Evolutionary conservation across 2,113 vertebrate genomes (phyloP).

Genomic region (Jaculus jaculus): DNA sequence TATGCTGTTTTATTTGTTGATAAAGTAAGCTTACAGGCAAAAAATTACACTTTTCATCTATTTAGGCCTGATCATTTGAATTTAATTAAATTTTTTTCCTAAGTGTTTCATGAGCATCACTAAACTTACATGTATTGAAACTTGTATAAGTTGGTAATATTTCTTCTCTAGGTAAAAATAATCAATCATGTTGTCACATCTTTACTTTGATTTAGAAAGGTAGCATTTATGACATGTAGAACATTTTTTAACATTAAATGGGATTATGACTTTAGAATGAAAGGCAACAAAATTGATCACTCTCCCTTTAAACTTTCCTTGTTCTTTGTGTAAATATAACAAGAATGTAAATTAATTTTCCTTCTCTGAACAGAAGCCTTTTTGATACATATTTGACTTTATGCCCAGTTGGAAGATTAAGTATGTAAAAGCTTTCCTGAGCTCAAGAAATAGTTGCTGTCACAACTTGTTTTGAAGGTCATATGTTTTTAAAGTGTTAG

Average conservation of each 20-base stretch:
- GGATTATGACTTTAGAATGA: conserved; percentile 88
- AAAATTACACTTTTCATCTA: neutral
- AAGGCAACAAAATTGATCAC: conserved; percentile 85
- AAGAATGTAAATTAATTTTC: conserved; percentile 76
- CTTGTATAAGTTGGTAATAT: conserved; percentile 55
- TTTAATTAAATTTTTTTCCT: conserved; percentile 54
- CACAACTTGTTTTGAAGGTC: conserved; percentile 81
- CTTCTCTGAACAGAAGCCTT: conserved; percentile 60
- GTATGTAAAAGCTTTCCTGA: conserved; percentile 81
- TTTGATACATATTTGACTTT: conserved; percentile 86
- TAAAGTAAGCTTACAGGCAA: conserved; percentile 5
- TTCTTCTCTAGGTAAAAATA: conserved; percentile 64
- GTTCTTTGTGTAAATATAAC: conserved; percentile 79
- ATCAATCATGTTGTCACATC: conserved; percentile 54
- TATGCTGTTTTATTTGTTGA: conserved; percentile 12
- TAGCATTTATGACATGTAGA: conserved; percentile 61
- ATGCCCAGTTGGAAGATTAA: conserved; percentile 83
- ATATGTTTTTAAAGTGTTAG: conserved; percentile 53
- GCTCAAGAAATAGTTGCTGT: conserved; percentile 60
- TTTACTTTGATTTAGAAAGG: conserved; percentile 72
- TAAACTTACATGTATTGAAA: conserved; percentile 68
- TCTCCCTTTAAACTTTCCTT: conserved; percentile 80
- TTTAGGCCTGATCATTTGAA: conserved; percentile 15
- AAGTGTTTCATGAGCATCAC: conserved; percentile 55
- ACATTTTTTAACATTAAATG: conserved; percentile 71